phyloP scores from a whole-genome alignment of 2,797 vertebrate genomes.

The Platalea minor region DNA sequence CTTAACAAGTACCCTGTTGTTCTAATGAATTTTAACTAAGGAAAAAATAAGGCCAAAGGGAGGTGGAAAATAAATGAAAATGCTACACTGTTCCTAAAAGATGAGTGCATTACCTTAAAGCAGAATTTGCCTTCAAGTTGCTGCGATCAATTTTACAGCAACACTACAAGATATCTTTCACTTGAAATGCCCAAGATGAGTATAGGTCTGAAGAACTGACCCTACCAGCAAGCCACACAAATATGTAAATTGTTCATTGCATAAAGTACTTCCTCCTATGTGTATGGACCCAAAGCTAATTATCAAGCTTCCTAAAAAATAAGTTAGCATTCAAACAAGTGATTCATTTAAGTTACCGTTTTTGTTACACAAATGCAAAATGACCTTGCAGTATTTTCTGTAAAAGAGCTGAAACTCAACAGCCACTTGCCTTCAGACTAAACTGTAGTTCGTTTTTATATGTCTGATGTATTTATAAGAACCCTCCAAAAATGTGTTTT shows the following conservation, averaged over 20 bases:
- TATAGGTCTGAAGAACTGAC: not conserved
- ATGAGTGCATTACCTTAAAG: not conserved
- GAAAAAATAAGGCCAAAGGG: not conserved
- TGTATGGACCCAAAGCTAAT: not conserved
- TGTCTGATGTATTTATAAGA: not conserved
- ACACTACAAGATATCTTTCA: rapidly evolving
- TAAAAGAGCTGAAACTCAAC: conserved; percentile 21
- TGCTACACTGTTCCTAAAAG: not conserved
- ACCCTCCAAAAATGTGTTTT: not conserved
- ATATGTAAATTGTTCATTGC: not conserved
- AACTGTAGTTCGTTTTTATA: not conserved
- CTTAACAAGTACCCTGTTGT: not conserved
- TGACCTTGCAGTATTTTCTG: not conserved
- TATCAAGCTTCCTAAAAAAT: not conserved
- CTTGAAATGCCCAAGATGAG: not conserved
- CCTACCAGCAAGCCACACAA: not conserved
- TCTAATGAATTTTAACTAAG: not conserved
- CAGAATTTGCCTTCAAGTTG: not conserved
- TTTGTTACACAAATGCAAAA: not conserved
- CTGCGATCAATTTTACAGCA: not conserved
- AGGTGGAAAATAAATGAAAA: not conserved
- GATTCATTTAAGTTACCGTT: not conserved
- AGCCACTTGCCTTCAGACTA: not conserved
- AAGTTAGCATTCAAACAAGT: not conserved
- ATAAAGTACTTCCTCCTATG: not conserved